These are phyloP conservation scores for Nomada flava DNA, from an alignment of 2,888 invertebrate species.

Conservation along the genomic window DNA sequence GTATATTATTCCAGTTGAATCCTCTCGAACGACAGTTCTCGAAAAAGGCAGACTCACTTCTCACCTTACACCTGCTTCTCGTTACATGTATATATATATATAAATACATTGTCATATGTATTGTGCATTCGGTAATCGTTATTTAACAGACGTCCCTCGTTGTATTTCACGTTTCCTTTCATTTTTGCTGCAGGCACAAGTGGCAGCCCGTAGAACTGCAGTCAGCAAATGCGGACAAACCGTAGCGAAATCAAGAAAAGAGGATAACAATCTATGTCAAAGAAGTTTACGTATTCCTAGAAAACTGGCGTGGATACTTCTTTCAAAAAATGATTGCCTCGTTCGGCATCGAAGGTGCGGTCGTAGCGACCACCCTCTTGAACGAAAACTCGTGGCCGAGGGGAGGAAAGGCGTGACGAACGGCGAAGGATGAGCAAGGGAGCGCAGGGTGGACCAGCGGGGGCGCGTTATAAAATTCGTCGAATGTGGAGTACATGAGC, in stretches of 20 bases:
- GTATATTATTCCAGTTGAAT: conserved; percentile 74
- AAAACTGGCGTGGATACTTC: no score
- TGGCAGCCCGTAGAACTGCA: neutral
- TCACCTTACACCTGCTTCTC: conserved; percentile 31
- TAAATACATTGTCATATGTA: neutral
- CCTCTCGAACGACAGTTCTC: conserved; percentile 64
- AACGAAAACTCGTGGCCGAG: neutral
- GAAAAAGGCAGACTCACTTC: conserved; percentile 75
- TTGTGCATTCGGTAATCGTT: no score
- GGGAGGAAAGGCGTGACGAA: neutral
- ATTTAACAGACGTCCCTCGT: neutral
- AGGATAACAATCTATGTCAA: no score
- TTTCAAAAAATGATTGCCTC: no score
- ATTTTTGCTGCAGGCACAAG: neutral
- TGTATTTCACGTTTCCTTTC: neutral
- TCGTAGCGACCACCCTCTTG: neutral
- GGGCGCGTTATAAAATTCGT: conserved; percentile 74
- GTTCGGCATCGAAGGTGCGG: no score
- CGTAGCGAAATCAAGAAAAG: no score
- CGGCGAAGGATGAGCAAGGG: neutral
- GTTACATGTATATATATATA: neutral
- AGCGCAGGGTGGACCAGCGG: neutral
- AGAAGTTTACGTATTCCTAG: no score
- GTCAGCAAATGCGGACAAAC: no score
- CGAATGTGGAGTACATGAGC: conserved; percentile 79